Evolutionary conservation across 2,888 invertebrate genomes (phyloP), one percentile per base, ranked within the genome.

Genomic region (Portevinia maculata): DNA sequence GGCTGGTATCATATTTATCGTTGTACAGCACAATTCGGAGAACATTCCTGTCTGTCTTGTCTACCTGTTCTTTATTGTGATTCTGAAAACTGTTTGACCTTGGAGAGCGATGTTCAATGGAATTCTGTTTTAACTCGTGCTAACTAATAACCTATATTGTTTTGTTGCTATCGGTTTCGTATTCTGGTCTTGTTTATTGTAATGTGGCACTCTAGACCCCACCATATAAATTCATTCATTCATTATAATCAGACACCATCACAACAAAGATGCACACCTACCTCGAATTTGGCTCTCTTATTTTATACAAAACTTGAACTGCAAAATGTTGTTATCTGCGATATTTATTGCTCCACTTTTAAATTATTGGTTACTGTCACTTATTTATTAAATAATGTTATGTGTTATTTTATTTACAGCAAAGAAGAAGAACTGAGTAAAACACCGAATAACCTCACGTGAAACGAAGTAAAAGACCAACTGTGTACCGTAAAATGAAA

Each of bases 401-500:
- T 39, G 11, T 13, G 4, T 24, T 32, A 44, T 11, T 17, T 21
- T 39, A 19, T 59, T 48, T 48, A 7, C 21, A 46, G 1, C 11
- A 11, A 28, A 24, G n/a, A n/a, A n/a, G n/a, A 17, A 13, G 30
- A 19, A 73, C 37, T 46, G 24, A 62, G 28, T 55, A 34, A 32
- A 62, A 67, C 39, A 50, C 30, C 28, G 15, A 15, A 57, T 69
- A 13, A 55, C 44, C 53, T 67, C 60, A 34, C 53, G 44, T 59
- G 48, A 17, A 39, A 30, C 46, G 39, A 67, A 48, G 41, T 55
- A 48, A 48, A 55, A 55, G 32, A 46, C 62, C 13, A 69, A 74
- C 74, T 62, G 60, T 79, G 41, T 55, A 55, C 19, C 53, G 19
- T 21, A 37, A 60, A 60, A n/a, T 24, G n/a, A 70, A 32, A 60